Base-by-base conservation (phyloP, 2,797 vertebrate species). In the Lerista edwardsae region DNA sequence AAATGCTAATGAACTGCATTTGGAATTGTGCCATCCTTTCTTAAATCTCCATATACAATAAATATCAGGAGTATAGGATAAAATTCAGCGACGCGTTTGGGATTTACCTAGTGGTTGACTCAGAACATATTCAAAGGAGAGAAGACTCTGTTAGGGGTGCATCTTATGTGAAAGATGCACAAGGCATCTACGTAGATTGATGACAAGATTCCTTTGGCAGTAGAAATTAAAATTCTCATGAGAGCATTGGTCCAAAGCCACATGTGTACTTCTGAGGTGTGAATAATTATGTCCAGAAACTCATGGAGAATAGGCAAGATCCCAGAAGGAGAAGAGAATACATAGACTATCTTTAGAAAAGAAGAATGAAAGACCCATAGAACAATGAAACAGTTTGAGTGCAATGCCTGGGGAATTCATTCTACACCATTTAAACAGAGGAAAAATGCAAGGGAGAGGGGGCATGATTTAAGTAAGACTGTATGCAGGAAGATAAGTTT, bases 71-170 rank as follows among this genome's bases (percentile, higher is more conserved):
- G 3, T 57, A 11, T 79, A 84, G 85, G 51, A 64, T 68, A 74
- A 91, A 47, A 4, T 82, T 79, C 75, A 77, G 2, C 44, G 83
- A 29, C 65, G 69, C 31, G 62, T 44, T 4, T 39, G 31, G 17
- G 2, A 1, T 27, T 84, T 78, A 62, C 6, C n/a, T 86, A 1
- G 15, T 68, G 89, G 61, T 27, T 84, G 62, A 84, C 15, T 79
- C 25, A 65, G 57, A 65, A n/a, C 36, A 86, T 78, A 76, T 80
- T 87, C 67, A 83, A 75, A 65, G 6, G 75, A 92, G 87, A 85
- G 57, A 85, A 27, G 17, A 76, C 47, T 47, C 9, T 59, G 31
- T 78, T 75, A n/a, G 67, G 8, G 81, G 7, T 84, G 3, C 1
- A 84, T 87, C 84, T 76, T 76, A 55, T 25, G 8, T 8, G 2